Evolutionary conservation across 2,888 invertebrate species (phyloP).

Genomic region (Thera obeliscata): DNA sequence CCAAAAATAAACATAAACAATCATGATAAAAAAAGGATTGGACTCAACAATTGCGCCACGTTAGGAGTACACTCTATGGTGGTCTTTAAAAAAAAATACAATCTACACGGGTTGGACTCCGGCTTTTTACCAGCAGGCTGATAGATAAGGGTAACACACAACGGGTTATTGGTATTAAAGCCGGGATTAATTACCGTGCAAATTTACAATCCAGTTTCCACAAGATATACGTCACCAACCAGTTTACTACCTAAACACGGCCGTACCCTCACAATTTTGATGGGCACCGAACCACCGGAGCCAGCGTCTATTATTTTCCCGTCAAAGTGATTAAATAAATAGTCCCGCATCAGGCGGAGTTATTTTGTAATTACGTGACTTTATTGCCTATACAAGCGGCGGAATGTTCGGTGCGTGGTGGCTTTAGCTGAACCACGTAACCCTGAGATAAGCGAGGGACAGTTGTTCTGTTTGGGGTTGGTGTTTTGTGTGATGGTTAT

Average conservation of each 20-base stretch:
- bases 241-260: constrained; percentile 10
- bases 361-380: constrained; percentile 81
- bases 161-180: not conserved
- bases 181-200: not conserved
- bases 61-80: too few relatives aligned
- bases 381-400: constrained; percentile 72
- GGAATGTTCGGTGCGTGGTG: constrained; percentile 67
- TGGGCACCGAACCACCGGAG: constrained; percentile 53
- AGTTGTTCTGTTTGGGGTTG: constrained; percentile 30
- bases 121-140: too few relatives aligned
- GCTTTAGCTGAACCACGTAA: constrained; percentile 50
- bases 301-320: constrained; percentile 75
- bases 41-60: too few relatives aligned
- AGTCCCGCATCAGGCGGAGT: constrained; percentile 73
- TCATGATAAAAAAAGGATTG: too few relatives aligned
- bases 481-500: not conserved
- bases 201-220: not conserved
- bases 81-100: too few relatives aligned
- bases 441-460: constrained; percentile 44
- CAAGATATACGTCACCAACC: not conserved
- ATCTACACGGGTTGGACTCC: too few relatives aligned
- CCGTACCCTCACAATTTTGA: constrained; percentile 61
- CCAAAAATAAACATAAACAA: too few relatives aligned
- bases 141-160: too few relatives aligned
- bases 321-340: constrained; percentile 84